A percentile compares a stretch with the other conserved stretches of the same genome.
Evolutionary conservation across 1,140 invertebrate species (phyloP).

Genomic region (Agrilus planipennis): DNA sequence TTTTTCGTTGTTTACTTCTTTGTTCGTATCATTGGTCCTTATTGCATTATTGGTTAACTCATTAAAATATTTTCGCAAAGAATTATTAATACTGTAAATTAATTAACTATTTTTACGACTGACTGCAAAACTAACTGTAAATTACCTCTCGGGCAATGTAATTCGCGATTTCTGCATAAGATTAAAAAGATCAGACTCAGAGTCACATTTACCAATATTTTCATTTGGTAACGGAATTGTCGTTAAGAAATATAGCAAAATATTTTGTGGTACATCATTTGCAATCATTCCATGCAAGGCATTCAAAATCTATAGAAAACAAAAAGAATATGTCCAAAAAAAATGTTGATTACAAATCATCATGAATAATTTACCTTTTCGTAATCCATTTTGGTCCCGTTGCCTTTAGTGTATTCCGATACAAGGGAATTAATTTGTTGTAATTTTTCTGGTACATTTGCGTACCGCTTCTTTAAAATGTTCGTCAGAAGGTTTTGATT

Average conservation of each 20-base stretch:
- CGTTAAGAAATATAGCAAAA: slow-evolving; percentile 22
- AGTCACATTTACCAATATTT: slow-evolving; percentile 6
- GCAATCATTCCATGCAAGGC: slow-evolving; percentile 16
- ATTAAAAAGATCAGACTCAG: slow-evolving; percentile 14
- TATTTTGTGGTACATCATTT: slow-evolving; percentile 21
- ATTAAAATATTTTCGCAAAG: background rate
- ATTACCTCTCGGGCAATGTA: slow-evolving; percentile 12
- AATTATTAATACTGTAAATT: background rate
- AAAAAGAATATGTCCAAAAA: too few relatives aligned
- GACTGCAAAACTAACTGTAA: background rate
- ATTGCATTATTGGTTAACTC: background rate
- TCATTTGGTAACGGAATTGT: slow-evolving; percentile 20
- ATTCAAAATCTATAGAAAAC: slow-evolving; percentile 22
- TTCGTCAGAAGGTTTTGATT: slow-evolving; percentile 19
- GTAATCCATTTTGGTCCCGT: slow-evolving; percentile 11
- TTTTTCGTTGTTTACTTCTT: slow-evolving; percentile 4
- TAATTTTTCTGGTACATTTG: slow-evolving; percentile 19
- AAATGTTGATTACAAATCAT: background rate
- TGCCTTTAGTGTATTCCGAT: slow-evolving; percentile 6
- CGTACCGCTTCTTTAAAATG: slow-evolving; percentile 20
- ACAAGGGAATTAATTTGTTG: slow-evolving; percentile 10
- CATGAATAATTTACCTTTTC: slow-evolving; percentile 13
- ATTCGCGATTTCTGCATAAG: slow-evolving; percentile 16
- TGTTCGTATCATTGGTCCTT: background rate
- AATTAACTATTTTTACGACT: slow-evolving; percentile 2